Percentiles rank a stretch among this genome's conserved stretches.
Evolutionary conservation across 35 echinoderm and acorn worm species (phyloP).

Genomic region (Anneissia japonica): DNA sequence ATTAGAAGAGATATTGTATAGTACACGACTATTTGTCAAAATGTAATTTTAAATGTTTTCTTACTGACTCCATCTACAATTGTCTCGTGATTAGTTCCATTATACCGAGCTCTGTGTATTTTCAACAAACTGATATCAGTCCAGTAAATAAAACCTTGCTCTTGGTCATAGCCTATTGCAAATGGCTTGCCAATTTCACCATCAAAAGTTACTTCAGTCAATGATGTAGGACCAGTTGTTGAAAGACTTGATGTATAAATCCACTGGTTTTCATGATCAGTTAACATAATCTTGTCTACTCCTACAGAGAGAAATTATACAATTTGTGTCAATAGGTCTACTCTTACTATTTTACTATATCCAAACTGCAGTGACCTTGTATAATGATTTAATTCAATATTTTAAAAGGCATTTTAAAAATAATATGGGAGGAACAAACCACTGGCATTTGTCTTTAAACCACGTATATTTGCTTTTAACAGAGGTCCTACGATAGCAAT

Average conservation of each 20-base stretch:
- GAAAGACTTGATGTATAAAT: background rate
- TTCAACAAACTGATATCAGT: background rate
- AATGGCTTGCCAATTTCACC: background rate
- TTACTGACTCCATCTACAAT: background rate
- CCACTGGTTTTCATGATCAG: background rate
- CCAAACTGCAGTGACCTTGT: no score
- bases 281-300: background rate
- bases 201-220: background rate
- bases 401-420: no score
- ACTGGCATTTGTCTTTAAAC: no score
- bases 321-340: no score
- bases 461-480: no score
- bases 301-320: no score
- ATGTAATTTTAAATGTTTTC: background rate
- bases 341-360: no score
- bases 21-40: no score
- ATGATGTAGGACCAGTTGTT: background rate
- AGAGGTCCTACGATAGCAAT: no score
- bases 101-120: background rate
- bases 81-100: background rate
- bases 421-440: no score
- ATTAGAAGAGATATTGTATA: no score
- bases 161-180: background rate
- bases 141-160: background rate
- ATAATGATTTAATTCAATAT: no score